phyloP scores from a whole-genome alignment of 2,888 invertebrate species.

The Alitta virens region DNA sequence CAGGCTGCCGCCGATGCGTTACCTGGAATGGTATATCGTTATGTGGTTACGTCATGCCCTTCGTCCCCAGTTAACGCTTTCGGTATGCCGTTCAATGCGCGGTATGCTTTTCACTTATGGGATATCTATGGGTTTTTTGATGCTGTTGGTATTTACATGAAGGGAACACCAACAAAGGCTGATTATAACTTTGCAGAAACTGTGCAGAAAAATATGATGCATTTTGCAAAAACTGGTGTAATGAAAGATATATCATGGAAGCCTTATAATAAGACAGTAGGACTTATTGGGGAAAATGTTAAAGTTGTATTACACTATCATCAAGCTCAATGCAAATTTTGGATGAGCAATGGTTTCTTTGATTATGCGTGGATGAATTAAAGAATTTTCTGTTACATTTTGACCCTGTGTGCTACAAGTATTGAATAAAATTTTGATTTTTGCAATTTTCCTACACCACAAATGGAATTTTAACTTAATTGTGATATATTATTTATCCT shows the following conservation, averaged over 20 bases:
- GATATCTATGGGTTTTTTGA: not conserved
- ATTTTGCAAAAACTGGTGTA: not conserved
- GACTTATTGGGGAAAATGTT: too few species aligned
- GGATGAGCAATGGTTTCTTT: not conserved
- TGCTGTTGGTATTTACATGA: not conserved
- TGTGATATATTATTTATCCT: too few species aligned
- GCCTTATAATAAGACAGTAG: not conserved
- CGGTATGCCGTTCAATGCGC: not conserved
- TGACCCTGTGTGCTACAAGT: too few species aligned
- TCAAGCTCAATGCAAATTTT: not conserved
- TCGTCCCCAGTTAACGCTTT: not conserved
- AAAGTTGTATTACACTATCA: not conserved
- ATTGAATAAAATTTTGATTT: too few species aligned
- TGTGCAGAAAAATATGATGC: not conserved
- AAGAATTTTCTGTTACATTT: not conserved
- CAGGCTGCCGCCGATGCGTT: not conserved
- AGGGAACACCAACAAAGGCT: not conserved
- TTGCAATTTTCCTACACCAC: too few species aligned
- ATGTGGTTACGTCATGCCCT: not conserved
- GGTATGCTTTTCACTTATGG: not conserved
- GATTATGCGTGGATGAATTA: slow-evolving; percentile 2
- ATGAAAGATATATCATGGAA: not conserved
- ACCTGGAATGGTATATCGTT: not conserved
- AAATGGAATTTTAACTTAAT: too few species aligned
- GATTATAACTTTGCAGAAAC: not conserved